Evolutionary conservation across 1,140 invertebrate genomes (phyloP).

Genomic region (Harlomillsia oculata): DNA sequence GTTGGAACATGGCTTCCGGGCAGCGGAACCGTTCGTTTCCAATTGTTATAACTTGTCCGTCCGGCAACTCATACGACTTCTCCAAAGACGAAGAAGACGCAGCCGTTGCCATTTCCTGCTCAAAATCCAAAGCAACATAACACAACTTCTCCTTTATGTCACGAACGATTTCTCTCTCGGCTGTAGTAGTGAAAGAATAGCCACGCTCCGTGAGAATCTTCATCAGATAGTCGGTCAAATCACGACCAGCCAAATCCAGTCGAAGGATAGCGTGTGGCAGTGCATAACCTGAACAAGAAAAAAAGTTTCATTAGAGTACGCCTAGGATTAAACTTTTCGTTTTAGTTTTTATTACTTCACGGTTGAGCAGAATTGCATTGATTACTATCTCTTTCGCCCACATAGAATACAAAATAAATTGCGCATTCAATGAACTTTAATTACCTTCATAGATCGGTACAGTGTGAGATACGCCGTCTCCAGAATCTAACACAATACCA

Average conservation of each 20-base stretch:
- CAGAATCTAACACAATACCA: conserved; percentile 42
- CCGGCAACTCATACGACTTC: conserved; percentile 47
- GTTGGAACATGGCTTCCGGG: conserved; percentile 75
- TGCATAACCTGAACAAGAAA: conserved; percentile 47
- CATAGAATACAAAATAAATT: background rate
- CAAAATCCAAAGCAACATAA: conserved; percentile 83
- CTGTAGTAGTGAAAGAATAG: conserved; percentile 53
- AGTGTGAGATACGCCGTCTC: conserved; percentile 77
- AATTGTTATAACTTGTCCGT: conserved; percentile 70
- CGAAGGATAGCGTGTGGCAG: conserved; percentile 66
- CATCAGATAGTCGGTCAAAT: conserved; percentile 80
- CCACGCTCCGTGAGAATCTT: conserved; percentile 77
- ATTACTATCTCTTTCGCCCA: background rate
- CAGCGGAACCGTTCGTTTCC: conserved; percentile 80
- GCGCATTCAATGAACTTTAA: no score
- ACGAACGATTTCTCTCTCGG: conserved; percentile 46
- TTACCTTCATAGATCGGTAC: conserved; percentile 80
- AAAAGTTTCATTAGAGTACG: no score
- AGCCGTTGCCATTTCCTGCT: conserved; percentile 47
- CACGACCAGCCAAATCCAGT: conserved; percentile 79
- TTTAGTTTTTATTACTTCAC: background rate
- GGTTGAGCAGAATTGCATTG: background rate
- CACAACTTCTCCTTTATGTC: conserved; percentile 71
- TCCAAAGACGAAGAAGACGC: conserved; percentile 52
- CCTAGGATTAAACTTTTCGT: background rate